These are phyloP conservation scores for Barypeithes pellucidus DNA, from an alignment of 2,888 invertebrate genomes.

Conservation along the genomic window DNA sequence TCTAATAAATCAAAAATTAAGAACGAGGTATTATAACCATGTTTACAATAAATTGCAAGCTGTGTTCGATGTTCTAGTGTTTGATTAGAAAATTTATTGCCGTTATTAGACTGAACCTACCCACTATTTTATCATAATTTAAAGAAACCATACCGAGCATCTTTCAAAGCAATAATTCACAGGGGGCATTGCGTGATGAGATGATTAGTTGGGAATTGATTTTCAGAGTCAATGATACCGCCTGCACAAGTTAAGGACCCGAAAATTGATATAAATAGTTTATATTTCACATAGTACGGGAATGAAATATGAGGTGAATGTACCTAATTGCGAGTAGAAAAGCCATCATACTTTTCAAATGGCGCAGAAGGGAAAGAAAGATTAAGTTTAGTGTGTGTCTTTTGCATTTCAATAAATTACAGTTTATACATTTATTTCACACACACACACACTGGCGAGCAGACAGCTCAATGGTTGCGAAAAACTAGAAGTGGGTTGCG, in stretches of 20 bases:
- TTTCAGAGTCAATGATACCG: conserved; percentile 27
- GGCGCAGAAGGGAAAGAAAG: no score
- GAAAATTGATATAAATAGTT: no score
- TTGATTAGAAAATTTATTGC: conserved; percentile 50
- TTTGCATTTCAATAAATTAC: no score
- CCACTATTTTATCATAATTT: conserved; percentile 53
- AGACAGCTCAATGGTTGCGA: no score
- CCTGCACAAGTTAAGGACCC: conserved; percentile 1
- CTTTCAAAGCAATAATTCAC: conserved; percentile 19
- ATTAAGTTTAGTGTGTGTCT: no score
- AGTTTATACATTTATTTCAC: no score
- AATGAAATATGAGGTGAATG: no score
- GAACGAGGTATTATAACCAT: conserved; percentile 6
- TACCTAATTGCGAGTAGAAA: no score
- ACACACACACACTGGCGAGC: no score
- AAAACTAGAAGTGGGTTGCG: no score
- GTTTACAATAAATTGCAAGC: conserved; percentile 25
- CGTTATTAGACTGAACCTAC: conserved; percentile 43
- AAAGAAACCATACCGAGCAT: conserved; percentile 45
- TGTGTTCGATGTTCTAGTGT: conserved; percentile 33
- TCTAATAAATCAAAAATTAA: conserved; percentile 14
- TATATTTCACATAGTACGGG: no score
- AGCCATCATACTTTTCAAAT: no score
- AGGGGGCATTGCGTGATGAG: conserved; percentile 44
- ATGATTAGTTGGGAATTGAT: conserved; percentile 41